Conservation (phyloP, 1,140 invertebrate species). For the Caenorhabditis elegans region DNA sequence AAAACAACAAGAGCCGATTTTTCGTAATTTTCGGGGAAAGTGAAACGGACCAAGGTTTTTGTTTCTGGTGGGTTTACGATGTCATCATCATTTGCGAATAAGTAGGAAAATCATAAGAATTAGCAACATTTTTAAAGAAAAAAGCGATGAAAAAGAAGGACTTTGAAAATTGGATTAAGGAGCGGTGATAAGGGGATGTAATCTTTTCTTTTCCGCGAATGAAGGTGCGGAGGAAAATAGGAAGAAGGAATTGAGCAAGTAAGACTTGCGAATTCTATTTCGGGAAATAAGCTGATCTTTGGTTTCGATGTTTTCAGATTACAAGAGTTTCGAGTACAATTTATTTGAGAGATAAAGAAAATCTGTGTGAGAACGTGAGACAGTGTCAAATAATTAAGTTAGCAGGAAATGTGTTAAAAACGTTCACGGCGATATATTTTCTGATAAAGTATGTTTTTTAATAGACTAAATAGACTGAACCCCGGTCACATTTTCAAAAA, state of each 20-base stretch:
- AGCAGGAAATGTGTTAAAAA: no score
- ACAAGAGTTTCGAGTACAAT: no score
- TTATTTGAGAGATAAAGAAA: no score
- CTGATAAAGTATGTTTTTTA: no score
- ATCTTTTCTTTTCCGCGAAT: neutral
- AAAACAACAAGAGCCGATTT: neutral
- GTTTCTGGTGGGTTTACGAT: neutral
- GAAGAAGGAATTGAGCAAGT: neutral
- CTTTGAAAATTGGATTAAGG: constrained; percentile 11
- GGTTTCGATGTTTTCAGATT: no score
- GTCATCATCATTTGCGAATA: neutral
- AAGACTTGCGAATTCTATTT: neutral
- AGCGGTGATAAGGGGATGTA: neutral
- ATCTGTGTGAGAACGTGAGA: no score
- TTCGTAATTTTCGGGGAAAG: neutral
- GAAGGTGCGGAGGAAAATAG: neutral
- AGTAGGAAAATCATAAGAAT: neutral
- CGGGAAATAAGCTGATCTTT: neutral
- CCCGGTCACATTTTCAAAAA: no score
- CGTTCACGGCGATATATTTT: no score
- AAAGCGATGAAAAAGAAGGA: neutral
- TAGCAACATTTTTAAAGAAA: neutral
- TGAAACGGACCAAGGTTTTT: neutral
- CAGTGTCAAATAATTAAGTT: no score
- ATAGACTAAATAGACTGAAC: no score